These are phyloP conservation scores for Axinella damicornis DNA, from an alignment of 37 sponge, comb jelly and placozoan genomes.

Conservation along the genomic window DNA sequence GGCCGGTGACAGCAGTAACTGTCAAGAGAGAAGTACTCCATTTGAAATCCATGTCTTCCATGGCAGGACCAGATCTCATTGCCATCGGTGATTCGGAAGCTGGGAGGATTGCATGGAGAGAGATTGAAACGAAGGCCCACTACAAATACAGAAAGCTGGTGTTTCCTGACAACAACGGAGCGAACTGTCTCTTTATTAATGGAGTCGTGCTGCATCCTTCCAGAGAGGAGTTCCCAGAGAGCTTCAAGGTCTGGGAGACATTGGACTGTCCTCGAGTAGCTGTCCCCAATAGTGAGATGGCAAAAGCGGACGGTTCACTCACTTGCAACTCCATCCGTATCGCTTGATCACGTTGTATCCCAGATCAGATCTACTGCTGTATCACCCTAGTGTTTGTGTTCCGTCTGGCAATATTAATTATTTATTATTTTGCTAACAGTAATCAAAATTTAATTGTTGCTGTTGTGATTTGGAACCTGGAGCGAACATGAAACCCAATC, in stretches of 20 bases:
- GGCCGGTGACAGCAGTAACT: conserved; percentile 53
- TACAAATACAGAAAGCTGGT: conserved; percentile 56
- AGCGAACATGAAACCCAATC: too few relatives aligned
- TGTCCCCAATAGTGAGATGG: conserved; percentile 61
- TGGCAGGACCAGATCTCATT: conserved; percentile 75
- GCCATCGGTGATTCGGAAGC: conserved; percentile 62
- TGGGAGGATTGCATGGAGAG: conserved; percentile 57
- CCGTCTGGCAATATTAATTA: too few relatives aligned
- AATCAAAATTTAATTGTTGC: too few relatives aligned
- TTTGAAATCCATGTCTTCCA: conserved; percentile 82
- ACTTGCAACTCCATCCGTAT: conserved; percentile 79
- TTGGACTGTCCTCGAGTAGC: conserved; percentile 56
- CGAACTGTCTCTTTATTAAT: conserved; percentile 82
- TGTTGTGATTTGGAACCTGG: too few relatives aligned
- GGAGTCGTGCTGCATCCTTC: conserved; percentile 66
- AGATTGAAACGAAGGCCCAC: conserved; percentile 51
- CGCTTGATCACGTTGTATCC: background rate
- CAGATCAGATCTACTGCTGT: too few relatives aligned
- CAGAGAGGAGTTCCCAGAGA: conserved; percentile 63
- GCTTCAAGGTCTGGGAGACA: conserved; percentile 67
- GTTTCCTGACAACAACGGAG: conserved; percentile 80
- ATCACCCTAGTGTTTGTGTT: too few relatives aligned
- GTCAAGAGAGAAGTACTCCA: conserved; percentile 66
- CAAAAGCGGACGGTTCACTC: conserved; percentile 82
- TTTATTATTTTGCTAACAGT: too few relatives aligned